Evolutionary conservation across 1,140 invertebrate species (phyloP).

Genomic region (Dysdera silvatica): DNA sequence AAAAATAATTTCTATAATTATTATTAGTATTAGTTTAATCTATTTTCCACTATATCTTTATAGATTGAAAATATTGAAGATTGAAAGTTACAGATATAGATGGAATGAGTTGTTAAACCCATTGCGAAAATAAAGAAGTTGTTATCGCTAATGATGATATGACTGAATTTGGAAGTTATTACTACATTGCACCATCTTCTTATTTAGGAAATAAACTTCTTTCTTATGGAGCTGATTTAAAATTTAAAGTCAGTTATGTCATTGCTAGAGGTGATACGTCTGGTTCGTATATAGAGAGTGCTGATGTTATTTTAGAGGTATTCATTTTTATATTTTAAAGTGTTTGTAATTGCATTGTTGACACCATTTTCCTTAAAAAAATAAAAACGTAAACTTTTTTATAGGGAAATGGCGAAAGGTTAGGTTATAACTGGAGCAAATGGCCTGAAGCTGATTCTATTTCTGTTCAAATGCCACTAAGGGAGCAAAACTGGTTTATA

Average conservation of each 20-base stretch:
- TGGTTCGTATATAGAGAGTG: slow-evolving; percentile 65
- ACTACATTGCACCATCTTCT: slow-evolving; percentile 71
- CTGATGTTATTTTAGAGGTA: slow-evolving; percentile 77
- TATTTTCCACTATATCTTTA: too few species aligned
- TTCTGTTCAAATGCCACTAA: slow-evolving; percentile 57
- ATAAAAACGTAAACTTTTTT: background rate
- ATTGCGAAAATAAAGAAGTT: slow-evolving; percentile 35
- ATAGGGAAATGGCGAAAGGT: too few species aligned
- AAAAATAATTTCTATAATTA: too few species aligned
- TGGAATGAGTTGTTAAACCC: slow-evolving; percentile 34
- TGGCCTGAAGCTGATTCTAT: too few species aligned
- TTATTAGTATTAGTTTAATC: too few species aligned
- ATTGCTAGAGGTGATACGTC: slow-evolving; percentile 79
- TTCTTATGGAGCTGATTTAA: slow-evolving; percentile 73
- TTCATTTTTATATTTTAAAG: slow-evolving; percentile 30
- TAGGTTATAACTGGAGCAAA: too few species aligned
- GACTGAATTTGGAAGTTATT: slow-evolving; percentile 61
- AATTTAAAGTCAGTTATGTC: slow-evolving; percentile 67
- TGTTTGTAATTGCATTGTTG: slow-evolving; percentile 17
- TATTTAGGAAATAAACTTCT: slow-evolving; percentile 52
- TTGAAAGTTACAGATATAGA: slow-evolving; percentile 40
- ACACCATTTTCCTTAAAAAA: background rate
- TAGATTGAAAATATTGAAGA: slow-evolving; percentile 26
- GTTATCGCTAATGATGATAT: slow-evolving; percentile 53
- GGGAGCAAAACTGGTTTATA: slow-evolving; percentile 66